Base-by-base conservation (phyloP, 2,797 vertebrate species). In the Poeciliopsis turneri region DNA sequence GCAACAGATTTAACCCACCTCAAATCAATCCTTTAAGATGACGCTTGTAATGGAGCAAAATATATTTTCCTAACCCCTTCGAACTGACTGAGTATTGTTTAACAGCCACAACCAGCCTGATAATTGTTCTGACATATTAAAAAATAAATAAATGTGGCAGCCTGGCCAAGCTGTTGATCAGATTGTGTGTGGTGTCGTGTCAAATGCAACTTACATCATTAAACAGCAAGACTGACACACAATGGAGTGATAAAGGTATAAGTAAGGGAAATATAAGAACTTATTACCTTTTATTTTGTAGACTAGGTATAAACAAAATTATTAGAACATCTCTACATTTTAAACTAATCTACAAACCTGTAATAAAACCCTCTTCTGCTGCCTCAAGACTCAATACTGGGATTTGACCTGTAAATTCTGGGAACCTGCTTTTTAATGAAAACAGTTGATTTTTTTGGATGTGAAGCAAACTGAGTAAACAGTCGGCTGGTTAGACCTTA, bases 401-500 rank as follows among this genome's bases (percentile, higher is more conserved):
- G 20, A 10, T 25, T 53, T 5, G n/a, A 0, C 5, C 39, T 10
- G 28, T 45, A 11, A 18, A 11, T n/a, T 3, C 0, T 3, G 66
- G 2, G 30, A 78, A 80, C 39, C 81, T 30, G 68, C 72, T 43
- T 74, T 64, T 81, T 84, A 45, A 74, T 75, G 78, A 33, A 36
- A 80, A 75, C 80, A 80, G 87, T 86, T 87, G 82, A 86, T 87
- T 69, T 45, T 64, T 75, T 57, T 76, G 23, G 78, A 79, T 78
- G 78, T 57, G 0, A 30, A 78, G 83, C 77, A 75, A 78, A 79
- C 75, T 12, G 77, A 72, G 89, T 75, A 77, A 90, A 88, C 90
- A 91, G 80, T 79, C 70, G 78, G 70, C 83, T 77, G 78, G 75
- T 82, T 85, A 79, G 76, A 87, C 88, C 89, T 90, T 84, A 89